Evolutionary conservation across 2,888 invertebrate species (phyloP).

Genomic region (Melanchra persicariae): DNA sequence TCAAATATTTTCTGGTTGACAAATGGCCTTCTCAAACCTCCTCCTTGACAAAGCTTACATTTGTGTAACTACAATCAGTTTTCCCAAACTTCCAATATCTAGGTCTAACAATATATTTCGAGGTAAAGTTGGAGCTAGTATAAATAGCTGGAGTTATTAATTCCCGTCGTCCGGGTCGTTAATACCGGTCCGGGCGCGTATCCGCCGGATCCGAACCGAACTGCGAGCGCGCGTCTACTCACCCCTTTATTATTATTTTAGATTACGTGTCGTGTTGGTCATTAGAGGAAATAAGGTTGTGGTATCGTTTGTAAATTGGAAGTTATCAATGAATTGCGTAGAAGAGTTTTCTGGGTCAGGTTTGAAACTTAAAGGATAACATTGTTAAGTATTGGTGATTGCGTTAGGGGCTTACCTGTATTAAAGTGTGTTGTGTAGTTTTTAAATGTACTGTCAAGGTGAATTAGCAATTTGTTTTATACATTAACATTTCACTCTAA

Average conservation of each 20-base stretch:
- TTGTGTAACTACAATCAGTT: background rate
- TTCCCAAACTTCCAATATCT: constrained; percentile 1
- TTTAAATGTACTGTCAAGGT: too few species aligned
- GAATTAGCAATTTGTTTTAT: too few species aligned
- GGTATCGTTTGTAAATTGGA: background rate
- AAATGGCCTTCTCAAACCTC: too few species aligned
- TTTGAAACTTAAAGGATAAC: too few species aligned
- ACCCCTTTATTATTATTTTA: constrained; percentile 34
- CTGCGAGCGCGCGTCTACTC: constrained; percentile 15
- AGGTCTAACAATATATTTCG: constrained; percentile 34
- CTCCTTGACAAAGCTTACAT: background rate
- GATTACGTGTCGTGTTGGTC: constrained; percentile 23
- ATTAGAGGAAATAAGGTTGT: constrained; percentile 7
- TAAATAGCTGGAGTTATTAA: constrained; percentile 63
- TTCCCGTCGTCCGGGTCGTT: constrained; percentile 59
- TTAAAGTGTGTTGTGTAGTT: too few species aligned
- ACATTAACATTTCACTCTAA: too few species aligned
- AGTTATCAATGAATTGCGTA: too few species aligned
- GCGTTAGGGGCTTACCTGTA: background rate
- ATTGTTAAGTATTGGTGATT: background rate
- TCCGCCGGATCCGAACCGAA: constrained; percentile 45
- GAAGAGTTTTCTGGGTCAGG: too few species aligned
- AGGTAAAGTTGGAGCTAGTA: constrained; percentile 37
- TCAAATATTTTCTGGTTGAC: too few species aligned
- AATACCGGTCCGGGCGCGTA: constrained; percentile 50